phyloP scores from a whole-genome alignment of 2,113 vertebrate species.

The Irena cyanogastra region DNA sequence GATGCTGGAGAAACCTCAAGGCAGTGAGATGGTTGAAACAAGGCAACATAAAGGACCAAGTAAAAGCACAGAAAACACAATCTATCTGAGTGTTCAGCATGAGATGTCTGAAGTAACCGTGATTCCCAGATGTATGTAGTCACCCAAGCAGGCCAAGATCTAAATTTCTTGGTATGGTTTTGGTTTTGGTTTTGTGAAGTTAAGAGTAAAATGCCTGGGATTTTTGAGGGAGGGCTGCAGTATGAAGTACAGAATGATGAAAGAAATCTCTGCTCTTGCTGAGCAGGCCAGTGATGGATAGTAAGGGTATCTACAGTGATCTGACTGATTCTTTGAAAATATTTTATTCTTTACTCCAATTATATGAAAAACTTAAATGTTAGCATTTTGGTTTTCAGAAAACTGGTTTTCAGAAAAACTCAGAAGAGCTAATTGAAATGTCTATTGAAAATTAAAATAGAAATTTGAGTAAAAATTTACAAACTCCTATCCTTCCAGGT shows the following conservation, averaged over 20 bases:
- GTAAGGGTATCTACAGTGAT: neutral
- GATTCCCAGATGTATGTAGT: neutral
- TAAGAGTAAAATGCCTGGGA: neutral
- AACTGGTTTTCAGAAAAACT: neutral
- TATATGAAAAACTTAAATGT: neutral
- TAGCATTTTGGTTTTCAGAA: neutral
- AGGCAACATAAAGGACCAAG: neutral
- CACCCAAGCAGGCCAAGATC: neutral
- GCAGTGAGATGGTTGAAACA: neutral
- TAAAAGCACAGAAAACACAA: neutral
- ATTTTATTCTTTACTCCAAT: neutral
- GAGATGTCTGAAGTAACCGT: neutral
- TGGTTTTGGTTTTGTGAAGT: neutral
- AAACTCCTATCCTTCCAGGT: neutral
- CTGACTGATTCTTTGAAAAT: neutral
- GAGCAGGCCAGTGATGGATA: neutral
- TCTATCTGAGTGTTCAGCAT: neutral
- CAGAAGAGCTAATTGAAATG: neutral
- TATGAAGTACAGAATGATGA: neutral
- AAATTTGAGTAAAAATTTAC: neutral
- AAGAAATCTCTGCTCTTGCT: neutral
- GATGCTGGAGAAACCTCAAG: neutral
- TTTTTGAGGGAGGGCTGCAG: neutral
- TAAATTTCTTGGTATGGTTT: neutral
- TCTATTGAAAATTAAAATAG: neutral